These are phyloP conservation scores for Anastrepha obliqua DNA, from an alignment of 1,140 invertebrate genomes.

Conservation along the genomic window DNA sequence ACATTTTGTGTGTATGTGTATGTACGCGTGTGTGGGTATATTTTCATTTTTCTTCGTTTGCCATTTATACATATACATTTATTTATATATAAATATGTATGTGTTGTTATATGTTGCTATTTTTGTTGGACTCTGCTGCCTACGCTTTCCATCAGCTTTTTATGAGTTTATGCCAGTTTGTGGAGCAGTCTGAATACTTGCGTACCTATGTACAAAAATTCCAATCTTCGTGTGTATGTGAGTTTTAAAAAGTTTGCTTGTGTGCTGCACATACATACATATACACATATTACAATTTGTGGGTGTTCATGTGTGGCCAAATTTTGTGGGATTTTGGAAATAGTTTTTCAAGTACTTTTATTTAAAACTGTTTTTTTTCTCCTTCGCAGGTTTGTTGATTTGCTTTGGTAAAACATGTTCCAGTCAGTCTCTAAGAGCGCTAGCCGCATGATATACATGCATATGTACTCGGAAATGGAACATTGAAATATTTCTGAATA, in stretches of 20 bases:
- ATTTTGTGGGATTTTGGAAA: background rate
- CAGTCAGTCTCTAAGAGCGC: background rate
- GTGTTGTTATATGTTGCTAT: constrained; percentile 4
- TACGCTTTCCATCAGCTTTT: background rate
- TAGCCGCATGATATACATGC: no score
- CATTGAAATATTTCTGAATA: no score
- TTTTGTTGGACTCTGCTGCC: constrained; percentile 18
- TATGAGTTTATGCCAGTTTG: constrained; percentile 33
- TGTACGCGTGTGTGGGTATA: background rate
- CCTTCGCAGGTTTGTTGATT: background rate
- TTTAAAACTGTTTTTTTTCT: background rate
- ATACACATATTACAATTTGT: background rate
- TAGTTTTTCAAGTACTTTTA: background rate
- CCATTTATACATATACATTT: background rate
- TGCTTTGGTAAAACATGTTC: background rate
- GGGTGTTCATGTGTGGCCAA: background rate
- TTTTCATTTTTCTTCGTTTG: background rate
- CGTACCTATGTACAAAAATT: background rate
- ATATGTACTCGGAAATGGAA: no score
- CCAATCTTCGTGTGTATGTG: background rate
- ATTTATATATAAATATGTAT: background rate
- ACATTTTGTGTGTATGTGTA: background rate
- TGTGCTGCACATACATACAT: background rate
- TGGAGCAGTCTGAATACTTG: background rate
- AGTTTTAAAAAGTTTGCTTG: background rate